Conservation (phyloP, 2,113 vertebrate genomes). For the Semicossyphus pulcher region DNA sequence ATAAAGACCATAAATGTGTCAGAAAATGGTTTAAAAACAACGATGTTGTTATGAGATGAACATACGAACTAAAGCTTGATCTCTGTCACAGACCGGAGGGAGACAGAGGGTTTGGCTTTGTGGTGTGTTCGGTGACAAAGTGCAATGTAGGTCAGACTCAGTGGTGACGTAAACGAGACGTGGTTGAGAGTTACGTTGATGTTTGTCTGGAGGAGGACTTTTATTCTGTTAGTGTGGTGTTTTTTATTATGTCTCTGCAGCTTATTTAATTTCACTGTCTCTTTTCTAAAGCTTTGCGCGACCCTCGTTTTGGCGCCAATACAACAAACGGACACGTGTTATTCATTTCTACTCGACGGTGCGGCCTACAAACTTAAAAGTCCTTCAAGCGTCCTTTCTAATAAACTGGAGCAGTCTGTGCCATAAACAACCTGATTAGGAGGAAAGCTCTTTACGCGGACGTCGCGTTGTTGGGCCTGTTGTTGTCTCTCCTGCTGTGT, state of each 20-base stretch:
- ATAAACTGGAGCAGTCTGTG: conserved; percentile 27
- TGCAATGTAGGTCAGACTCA: conserved; percentile 9
- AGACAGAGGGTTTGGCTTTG: not conserved
- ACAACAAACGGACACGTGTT: too few relatives aligned
- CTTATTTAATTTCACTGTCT: not conserved
- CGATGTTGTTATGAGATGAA: too few relatives aligned
- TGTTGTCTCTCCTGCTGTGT: conserved; percentile 56
- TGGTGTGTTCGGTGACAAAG: not conserved
- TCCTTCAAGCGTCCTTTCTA: conserved; percentile 32
- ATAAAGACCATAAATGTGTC: too few relatives aligned
- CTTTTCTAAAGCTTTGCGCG: not conserved
- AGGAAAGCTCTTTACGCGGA: conserved; percentile 49
- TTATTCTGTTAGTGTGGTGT: too few relatives aligned
- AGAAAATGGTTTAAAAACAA: too few relatives aligned
- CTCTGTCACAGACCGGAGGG: not conserved
- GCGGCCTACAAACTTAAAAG: conserved; percentile 8
- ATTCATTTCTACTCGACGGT: not conserved
- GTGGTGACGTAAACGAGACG: not conserved
- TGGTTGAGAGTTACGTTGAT: not conserved
- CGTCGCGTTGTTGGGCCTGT: conserved; percentile 3
- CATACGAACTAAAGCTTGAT: not conserved
- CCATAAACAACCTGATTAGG: conserved; percentile 60
- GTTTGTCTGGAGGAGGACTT: not conserved
- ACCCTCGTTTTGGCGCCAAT: too few relatives aligned
- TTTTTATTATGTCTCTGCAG: not conserved